Percentiles rank a stretch among this genome's conserved stretches.
Evolutionary conservation across 1,140 invertebrate species (phyloP).

Genomic region (Berghia stephanieae): DNA sequence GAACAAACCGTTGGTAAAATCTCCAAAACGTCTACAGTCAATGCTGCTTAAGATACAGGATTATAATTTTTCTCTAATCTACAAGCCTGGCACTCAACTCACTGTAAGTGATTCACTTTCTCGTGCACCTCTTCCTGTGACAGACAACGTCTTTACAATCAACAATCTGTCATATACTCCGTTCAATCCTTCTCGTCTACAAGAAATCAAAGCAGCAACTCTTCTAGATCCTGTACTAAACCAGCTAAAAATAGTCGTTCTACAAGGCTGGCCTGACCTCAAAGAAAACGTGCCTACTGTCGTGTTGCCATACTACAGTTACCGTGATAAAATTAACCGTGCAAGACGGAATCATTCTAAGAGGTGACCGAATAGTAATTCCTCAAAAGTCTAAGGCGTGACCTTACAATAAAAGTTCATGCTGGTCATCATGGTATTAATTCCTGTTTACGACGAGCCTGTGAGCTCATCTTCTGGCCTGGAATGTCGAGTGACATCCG

Average conservation of each 20-base stretch:
- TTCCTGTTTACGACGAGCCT: slow-evolving; percentile 1
- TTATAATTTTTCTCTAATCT: slow-evolving; percentile 65
- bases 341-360: slow-evolving; percentile 8
- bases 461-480: no score
- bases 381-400: neutral
- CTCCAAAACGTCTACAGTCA: slow-evolving; percentile 39
- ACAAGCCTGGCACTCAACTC: slow-evolving; percentile 60
- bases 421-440: slow-evolving; percentile 18
- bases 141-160: neutral
- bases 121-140: slow-evolving; percentile 19
- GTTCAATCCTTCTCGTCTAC: neutral
- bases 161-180: neutral
- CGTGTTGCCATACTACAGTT: neutral
- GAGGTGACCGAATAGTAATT: slow-evolving; percentile 10
- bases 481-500: no score
- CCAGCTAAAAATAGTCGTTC: neutral
- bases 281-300: neutral
- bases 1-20: no score
- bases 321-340: slow-evolving; percentile 17
- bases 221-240: no score
- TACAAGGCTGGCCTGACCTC: slow-evolving; percentile 1
- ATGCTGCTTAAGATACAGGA: slow-evolving; percentile 59
- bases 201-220: neutral
- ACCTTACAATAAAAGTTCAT: neutral
- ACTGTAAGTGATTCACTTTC: slow-evolving; percentile 59